phyloP scores from a whole-genome alignment of 2,797 vertebrate species.

The Sebastes nivosus region DNA sequence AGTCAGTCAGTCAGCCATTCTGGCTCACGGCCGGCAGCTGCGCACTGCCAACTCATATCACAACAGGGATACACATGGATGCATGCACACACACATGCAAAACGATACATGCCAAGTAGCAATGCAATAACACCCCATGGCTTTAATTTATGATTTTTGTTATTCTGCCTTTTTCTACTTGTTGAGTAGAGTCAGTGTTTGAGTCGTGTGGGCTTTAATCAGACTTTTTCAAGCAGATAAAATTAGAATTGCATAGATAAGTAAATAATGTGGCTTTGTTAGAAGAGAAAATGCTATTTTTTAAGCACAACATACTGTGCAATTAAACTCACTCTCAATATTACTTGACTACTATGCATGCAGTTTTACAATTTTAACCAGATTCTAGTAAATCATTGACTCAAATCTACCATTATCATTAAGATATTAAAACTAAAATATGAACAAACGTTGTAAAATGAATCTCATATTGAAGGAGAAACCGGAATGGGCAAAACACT shows the following conservation, averaged over 20 bases:
- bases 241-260: neutral
- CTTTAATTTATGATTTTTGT: conserved; percentile 30
- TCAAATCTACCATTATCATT: too few relatives aligned
- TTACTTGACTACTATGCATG: neutral
- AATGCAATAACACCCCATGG: conserved; percentile 38
- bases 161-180: conserved; percentile 4
- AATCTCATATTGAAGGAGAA: neutral
- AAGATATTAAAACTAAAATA: neutral
- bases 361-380: neutral
- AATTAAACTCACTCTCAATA: neutral
- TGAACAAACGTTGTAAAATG: neutral
- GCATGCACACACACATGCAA: conserved; percentile 43
- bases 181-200: neutral
- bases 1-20: conserved; percentile 68
- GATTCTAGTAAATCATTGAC: neutral
- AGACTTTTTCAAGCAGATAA: conserved; percentile 38
- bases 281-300: neutral
- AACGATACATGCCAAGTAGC: conserved; percentile 33
- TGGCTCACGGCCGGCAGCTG: conserved; percentile 70
- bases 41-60: conserved; percentile 66
- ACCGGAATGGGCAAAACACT: neutral
- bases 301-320: neutral
- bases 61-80: conserved; percentile 62
- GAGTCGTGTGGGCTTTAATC: conserved; percentile 8
- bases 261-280: neutral